A percentile compares a stretch with the other conserved stretches of the same genome.
Evolutionary conservation across 2,888 invertebrate species (phyloP).

Genomic region (Xiphydria camelus): DNA sequence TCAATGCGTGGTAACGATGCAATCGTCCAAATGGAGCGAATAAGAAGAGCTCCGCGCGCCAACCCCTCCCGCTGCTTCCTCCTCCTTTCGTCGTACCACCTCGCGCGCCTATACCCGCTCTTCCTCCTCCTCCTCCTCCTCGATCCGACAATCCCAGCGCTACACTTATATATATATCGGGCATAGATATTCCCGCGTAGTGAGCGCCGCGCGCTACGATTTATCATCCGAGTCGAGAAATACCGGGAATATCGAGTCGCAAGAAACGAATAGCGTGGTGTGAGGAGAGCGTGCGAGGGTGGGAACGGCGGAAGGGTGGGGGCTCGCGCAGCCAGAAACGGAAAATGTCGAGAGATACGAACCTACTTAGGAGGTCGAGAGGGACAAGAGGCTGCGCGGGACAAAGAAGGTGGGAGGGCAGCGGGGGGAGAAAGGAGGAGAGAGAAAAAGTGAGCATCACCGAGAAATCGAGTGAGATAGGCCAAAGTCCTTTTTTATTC

Average conservation of each 20-base stretch:
- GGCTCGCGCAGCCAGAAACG: too few relatives aligned
- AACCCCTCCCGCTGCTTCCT: not conserved
- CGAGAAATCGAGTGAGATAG: too few relatives aligned
- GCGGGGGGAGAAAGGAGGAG: not conserved
- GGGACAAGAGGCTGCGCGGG: slow-evolving; percentile 9
- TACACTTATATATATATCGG: not conserved
- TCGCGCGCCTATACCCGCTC: not conserved
- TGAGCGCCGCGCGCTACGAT: not conserved
- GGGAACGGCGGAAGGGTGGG: too few relatives aligned
- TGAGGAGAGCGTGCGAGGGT: too few relatives aligned
- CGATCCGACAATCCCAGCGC: not conserved
- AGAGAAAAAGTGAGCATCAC: slow-evolving; percentile 1
- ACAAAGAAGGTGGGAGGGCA: slow-evolving; percentile 2
- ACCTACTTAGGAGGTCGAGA: too few relatives aligned
- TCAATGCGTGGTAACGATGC: slow-evolving; percentile 24
- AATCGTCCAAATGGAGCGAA: slow-evolving; percentile 38
- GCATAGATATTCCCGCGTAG: not conserved
- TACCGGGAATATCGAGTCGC: not conserved
- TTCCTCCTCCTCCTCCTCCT: not conserved
- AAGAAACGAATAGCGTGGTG: not conserved
- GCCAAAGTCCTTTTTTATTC: too few relatives aligned
- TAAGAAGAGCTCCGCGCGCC: slow-evolving; percentile 18
- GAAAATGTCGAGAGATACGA: too few relatives aligned
- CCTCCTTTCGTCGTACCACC: too few relatives aligned
- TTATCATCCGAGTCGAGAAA: not conserved